Conservation (phyloP, 2,113 vertebrate species). For the Pelecanus crispus region DNA sequence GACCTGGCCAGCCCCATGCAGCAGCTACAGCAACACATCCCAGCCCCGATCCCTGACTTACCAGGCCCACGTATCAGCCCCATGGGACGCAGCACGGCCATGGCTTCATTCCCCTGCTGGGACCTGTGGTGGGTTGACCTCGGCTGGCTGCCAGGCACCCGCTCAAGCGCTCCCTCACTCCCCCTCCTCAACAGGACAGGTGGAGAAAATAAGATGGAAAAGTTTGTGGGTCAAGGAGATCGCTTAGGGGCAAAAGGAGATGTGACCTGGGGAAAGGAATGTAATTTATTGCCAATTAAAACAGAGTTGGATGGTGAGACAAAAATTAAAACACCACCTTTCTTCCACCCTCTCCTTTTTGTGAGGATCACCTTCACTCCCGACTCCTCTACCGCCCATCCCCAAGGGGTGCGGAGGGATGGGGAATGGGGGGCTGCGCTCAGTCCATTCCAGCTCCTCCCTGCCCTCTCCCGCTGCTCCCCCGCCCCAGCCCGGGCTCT, state of each 20-base stretch:
- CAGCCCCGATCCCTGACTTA: rapidly evolving
- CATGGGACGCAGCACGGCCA: rapidly evolving
- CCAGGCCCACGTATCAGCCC: rapidly evolving
- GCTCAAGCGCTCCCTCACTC: neutral
- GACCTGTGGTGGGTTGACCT: neutral
- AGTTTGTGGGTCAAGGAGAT: neutral
- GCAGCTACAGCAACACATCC: neutral
- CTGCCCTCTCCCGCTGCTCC: neutral
- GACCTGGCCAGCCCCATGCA: neutral
- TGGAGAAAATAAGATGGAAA: neutral
- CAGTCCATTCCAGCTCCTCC: too few relatives aligned
- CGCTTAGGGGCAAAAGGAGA: neutral
- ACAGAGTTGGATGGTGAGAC: neutral
- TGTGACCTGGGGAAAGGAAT: neutral
- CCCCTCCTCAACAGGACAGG: neutral
- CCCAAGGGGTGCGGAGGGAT: neutral
- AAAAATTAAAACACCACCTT: neutral
- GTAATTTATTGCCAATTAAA: neutral
- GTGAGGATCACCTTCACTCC: neutral
- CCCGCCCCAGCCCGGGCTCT: rapidly evolving
- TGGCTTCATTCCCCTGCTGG: neutral
- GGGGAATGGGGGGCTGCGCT: rapidly evolving
- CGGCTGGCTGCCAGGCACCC: rapidly evolving
- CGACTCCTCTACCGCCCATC: rapidly evolving
- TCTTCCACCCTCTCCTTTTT: neutral